These are phyloP conservation scores for Trematomus bernacchii DNA, from an alignment of 2,797 vertebrate genomes.

Conservation along the genomic window DNA sequence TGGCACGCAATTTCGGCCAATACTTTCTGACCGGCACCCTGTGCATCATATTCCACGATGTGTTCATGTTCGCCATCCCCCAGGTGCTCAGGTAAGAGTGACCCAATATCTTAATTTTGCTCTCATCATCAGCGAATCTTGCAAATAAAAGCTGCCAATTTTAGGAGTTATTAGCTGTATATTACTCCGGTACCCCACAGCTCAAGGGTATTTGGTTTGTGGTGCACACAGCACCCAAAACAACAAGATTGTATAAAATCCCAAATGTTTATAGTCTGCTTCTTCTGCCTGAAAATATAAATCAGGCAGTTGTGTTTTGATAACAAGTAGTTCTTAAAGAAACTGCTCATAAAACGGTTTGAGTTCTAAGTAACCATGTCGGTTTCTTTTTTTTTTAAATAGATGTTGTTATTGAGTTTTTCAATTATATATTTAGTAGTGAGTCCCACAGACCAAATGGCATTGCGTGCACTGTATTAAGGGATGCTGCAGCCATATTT, in stretches of 20 bases:
- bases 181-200: background rate
- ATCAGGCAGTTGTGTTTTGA: slow-evolving; percentile 15
- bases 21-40: slow-evolving; percentile 91
- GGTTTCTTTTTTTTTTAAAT: slow-evolving; percentile 43
- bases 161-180: slow-evolving; percentile 18
- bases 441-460: slow-evolving; percentile 61
- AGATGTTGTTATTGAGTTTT: slow-evolving; percentile 47
- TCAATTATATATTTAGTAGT: slow-evolving; percentile 47
- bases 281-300: slow-evolving; percentile 9
- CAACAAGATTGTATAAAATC: slow-evolving; percentile 1
- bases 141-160: background rate
- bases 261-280: slow-evolving; percentile 4
- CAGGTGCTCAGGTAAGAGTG: slow-evolving; percentile 90
- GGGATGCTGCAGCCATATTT: slow-evolving; percentile 36
- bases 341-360: background rate
- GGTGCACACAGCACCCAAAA: slow-evolving; percentile 8
- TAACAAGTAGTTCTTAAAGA: slow-evolving; percentile 13
- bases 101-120: background rate
- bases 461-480: slow-evolving; percentile 46
- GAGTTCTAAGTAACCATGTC: slow-evolving; percentile 29
- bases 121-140: background rate
- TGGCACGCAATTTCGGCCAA: slow-evolving; percentile 88
- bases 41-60: slow-evolving; percentile 89
- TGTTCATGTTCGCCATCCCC: slow-evolving; percentile 93
- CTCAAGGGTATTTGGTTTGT: slow-evolving; percentile 25